Evolutionary conservation across 2,113 vertebrate genomes (phyloP), one percentile per base, ranked within the genome.

Genomic region (cat (Felis catus)): DNA sequence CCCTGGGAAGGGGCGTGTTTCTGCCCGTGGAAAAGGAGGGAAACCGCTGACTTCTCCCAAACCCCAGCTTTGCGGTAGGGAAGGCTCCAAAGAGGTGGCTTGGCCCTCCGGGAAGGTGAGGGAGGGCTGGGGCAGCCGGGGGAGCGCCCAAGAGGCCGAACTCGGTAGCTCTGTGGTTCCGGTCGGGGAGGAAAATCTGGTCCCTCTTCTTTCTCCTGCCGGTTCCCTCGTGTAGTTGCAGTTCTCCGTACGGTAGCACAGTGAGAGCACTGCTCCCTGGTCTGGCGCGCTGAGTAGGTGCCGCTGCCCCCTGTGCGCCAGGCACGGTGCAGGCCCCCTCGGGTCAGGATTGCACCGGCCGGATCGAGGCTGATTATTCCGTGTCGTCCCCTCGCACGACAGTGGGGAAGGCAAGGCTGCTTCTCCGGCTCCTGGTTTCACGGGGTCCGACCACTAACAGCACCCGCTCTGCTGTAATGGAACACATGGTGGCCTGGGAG

Each of bases 311-410:
- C 39, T 45, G 31, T 55, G 31, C 8, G 31, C 61, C 21, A 7
- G 73, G 73, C 71, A 1, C 6, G 63, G 33, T 23, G 31, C 2
- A 0, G 3, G 29, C 16, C 18, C 58, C 27, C 15, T 11, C 21
- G 33, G 51, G 5, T 15, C 5, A 14, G 19, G 36, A 55, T 8
- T 3, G 39, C 18, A 11, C 16, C 3, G 19, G 7, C 13, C 1
- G 1, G 7, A 39, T n/a, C 1, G 18, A 65, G n/a, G 33, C 5
- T 0, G 0, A 5, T 29, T 8, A 0, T 18, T 14, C 65, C 19
- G 1, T 0, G 14, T 65, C 29, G 65, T 39, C 10, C 4, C 23
- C 29, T 21, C 31, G 70, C 23, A 8, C 58, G 21, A 61, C 51
- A 4, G 9, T 4, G 27, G 86, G 39, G 41, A 7, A 83, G 87